Evolutionary conservation across 2,888 invertebrate genomes (phyloP).

Genomic region (Heliconius cydno): DNA sequence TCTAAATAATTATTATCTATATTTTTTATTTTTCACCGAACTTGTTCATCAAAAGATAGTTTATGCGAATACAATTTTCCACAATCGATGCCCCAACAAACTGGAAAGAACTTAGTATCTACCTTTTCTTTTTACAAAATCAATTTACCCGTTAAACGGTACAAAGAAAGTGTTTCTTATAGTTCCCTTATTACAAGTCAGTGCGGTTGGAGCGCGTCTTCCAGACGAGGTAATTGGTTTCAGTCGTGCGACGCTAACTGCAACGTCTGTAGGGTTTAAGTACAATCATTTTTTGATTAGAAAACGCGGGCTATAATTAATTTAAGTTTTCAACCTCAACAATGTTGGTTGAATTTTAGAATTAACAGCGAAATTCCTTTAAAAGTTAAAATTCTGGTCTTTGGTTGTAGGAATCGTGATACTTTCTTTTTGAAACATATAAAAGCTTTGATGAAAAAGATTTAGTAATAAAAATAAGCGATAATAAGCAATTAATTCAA

Average conservation of each 20-base stretch:
- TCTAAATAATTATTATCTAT: too few relatives aligned
- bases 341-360: conserved; percentile 10
- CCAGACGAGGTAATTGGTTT: conserved; percentile 49
- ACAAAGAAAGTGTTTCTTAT: conserved; percentile 43
- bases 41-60: background rate
- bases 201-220: conserved; percentile 49
- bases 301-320: conserved; percentile 26
- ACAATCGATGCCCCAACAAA: background rate
- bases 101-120: background rate
- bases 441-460: background rate
- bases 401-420: background rate
- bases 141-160: conserved; percentile 27
- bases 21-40: background rate
- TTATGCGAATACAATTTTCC: background rate
- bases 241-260: conserved; percentile 45
- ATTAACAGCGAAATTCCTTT: background rate
- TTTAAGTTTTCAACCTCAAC: conserved; percentile 18
- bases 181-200: conserved; percentile 46
- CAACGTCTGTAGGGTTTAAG: conserved; percentile 37
- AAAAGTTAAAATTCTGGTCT: background rate
- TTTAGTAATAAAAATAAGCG: background rate
- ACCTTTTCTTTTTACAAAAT: conserved; percentile 21
- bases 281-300: conserved; percentile 36
- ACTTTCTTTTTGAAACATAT: background rate
- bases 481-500: background rate